Percentiles rank a stretch among this genome's conserved stretches.
These are phyloP conservation scores for Centroberyx gerrardi DNA, from an alignment of 2,797 vertebrate species.

Conservation along the genomic window DNA sequence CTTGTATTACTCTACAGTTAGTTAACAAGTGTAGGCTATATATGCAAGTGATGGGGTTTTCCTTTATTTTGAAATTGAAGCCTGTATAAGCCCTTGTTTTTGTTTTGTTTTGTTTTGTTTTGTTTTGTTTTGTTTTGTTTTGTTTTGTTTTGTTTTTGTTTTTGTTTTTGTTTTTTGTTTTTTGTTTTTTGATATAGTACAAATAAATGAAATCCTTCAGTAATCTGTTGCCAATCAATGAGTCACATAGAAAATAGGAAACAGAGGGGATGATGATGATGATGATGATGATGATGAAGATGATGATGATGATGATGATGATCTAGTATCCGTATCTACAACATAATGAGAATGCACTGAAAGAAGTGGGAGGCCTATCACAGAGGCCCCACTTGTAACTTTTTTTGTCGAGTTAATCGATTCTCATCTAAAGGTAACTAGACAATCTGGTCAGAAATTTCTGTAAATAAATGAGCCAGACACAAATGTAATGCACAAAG, in stretches of 20 bases:
- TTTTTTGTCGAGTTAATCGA: constrained; percentile 51
- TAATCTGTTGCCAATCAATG: background rate
- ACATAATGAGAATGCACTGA: constrained; percentile 30
- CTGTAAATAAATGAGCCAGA: constrained; percentile 65
- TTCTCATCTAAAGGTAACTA: constrained; percentile 57
- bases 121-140: constrained; percentile 5
- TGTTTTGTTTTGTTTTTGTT: background rate
- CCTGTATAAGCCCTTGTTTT: background rate
- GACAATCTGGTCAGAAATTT: constrained; percentile 60
- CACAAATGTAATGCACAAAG: constrained; percentile 60
- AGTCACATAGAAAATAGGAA: background rate
- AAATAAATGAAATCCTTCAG: background rate
- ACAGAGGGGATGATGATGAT: constrained; percentile 4
- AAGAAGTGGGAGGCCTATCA: constrained; percentile 44
- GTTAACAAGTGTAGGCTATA: background rate
- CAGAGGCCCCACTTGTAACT: constrained; percentile 45
- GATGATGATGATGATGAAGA: constrained; percentile 8
- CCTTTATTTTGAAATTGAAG: background rate
- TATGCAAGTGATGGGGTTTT: background rate
- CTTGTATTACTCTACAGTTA: background rate
- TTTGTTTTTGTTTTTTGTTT: background rate
- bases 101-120: constrained; percentile 11
- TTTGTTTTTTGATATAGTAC: background rate
- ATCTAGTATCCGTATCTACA: constrained; percentile 16
- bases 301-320: constrained; percentile 16